phyloP scores from a whole-genome alignment of 2,888 invertebrate species.

The Agriopis marginaria region DNA sequence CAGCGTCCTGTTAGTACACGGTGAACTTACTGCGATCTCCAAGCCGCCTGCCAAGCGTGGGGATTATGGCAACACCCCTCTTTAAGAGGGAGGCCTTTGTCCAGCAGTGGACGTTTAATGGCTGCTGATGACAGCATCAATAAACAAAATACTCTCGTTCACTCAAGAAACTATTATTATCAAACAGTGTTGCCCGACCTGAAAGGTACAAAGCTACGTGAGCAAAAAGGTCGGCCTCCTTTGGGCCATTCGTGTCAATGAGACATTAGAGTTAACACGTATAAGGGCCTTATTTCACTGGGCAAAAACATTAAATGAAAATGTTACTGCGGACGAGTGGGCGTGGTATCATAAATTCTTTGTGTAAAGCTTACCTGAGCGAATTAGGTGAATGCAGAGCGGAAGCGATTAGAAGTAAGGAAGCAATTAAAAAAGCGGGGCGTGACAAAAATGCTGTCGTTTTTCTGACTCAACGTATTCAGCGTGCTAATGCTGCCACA shows the following conservation, averaged over 20 bases:
- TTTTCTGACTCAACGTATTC: too few relatives aligned
- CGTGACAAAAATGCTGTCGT: background rate
- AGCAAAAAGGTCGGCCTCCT: slow-evolving; percentile 32
- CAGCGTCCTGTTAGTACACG: too few relatives aligned
- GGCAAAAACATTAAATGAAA: slow-evolving; percentile 74
- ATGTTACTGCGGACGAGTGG: slow-evolving; percentile 63
- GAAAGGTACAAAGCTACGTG: slow-evolving; percentile 18
- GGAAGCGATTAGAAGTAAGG: background rate
- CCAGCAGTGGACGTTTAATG: too few relatives aligned
- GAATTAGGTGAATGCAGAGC: background rate
- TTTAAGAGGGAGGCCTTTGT: too few relatives aligned
- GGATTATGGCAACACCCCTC: too few relatives aligned
- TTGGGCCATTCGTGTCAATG: slow-evolving; percentile 67
- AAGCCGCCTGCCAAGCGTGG: too few relatives aligned
- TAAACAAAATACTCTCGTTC: background rate
- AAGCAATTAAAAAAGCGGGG: background rate
- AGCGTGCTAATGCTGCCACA: too few relatives aligned
- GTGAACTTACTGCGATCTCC: too few relatives aligned
- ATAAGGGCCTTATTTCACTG: slow-evolving; percentile 68
- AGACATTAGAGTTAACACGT: slow-evolving; percentile 73
- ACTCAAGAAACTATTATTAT: background rate
- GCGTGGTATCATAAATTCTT: slow-evolving; percentile 66
- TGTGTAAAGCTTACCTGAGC: slow-evolving; percentile 2
- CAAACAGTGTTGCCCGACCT: slow-evolving; percentile 1
- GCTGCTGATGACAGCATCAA: background rate